Base-by-base conservation (phyloP, 2,888 invertebrate species). In the Eupeodes luniger region DNA sequence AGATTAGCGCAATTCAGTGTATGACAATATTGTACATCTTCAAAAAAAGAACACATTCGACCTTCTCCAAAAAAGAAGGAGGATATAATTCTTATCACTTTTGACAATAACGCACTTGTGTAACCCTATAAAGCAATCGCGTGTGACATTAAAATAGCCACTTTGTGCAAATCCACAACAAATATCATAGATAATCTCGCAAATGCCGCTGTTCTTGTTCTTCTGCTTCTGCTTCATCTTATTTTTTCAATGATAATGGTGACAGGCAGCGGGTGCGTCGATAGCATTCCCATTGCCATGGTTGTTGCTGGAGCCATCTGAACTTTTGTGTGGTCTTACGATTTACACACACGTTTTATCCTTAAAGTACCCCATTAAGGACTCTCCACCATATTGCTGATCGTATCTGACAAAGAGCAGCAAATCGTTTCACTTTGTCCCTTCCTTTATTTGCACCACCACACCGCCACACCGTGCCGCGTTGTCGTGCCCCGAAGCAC, bases 91-190 rank as follows among this genome's bases (percentile, higher is more conserved):
- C 53, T 74, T 75, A 81, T 81, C 81, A 59, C 55, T 11, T 47
- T 34, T 47, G 64, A 40, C 51, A 69, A 61, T 47, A 59, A 64
- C 61, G 44, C 27, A 67, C 51, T 47, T 55, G 40, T 19, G 19
- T 69, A 61, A 27, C 10, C 47, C 57, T 61, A 85, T 69, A 81
- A 81, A 78, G 74, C 78, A 81, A 84, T 81, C 61, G 72, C 61
- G 72, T 14, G 34, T 75, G 69, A 86, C 79, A 76, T 59, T 76
- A 59, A 82, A 44, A 40, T n/a, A 80, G 59, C 74, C 86, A 86
- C 82, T 86, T 82, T 82, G 69, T 69, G 79, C 76, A 79, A 82
- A 79, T 82, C 82, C 86, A 80, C 79, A 79, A 82, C 86, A 86
- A 82, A 86, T 86, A 79, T 76, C 76, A 64, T 27, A 40, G 82